Percentiles rank a stretch among this genome's conserved stretches.
phyloP scores from a whole-genome alignment of 2,797 vertebrate genomes.

The Limnodromus scolopaceus region DNA sequence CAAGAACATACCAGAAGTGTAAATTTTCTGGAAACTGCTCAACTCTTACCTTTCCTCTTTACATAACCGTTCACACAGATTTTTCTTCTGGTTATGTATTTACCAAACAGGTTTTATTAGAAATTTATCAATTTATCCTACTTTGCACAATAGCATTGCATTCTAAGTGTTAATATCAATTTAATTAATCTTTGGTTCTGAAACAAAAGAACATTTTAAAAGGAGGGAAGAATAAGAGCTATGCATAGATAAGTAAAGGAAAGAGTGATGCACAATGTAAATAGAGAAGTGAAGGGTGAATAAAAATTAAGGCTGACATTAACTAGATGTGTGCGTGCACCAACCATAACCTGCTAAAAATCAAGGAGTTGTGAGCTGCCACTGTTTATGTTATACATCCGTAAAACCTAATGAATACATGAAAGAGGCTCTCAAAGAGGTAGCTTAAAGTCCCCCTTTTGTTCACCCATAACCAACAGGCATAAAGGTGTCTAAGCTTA shows the following conservation, averaged over 20 bases:
- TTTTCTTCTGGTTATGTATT: not conserved
- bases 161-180: not conserved
- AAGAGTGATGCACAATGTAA: not conserved
- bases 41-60: not conserved
- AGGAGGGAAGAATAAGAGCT: not conserved
- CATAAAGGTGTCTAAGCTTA: not conserved
- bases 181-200: not conserved
- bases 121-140: not conserved
- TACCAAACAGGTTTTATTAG: not conserved
- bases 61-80: not conserved
- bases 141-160: not conserved
- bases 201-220: not conserved
- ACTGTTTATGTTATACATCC: not conserved
- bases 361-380: not conserved
- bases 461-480: not conserved
- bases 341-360: not conserved
- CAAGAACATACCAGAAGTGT: not conserved
- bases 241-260: not conserved
- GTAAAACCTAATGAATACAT: not conserved
- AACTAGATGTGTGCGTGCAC: not conserved
- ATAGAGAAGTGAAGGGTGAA: not conserved
- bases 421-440: not conserved
- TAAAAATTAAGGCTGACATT: not conserved
- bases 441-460: not conserved
- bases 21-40: not conserved